These are phyloP conservation scores for Rapana venosa DNA, from an alignment of 2,888 invertebrate species.

Conservation along the genomic window DNA sequence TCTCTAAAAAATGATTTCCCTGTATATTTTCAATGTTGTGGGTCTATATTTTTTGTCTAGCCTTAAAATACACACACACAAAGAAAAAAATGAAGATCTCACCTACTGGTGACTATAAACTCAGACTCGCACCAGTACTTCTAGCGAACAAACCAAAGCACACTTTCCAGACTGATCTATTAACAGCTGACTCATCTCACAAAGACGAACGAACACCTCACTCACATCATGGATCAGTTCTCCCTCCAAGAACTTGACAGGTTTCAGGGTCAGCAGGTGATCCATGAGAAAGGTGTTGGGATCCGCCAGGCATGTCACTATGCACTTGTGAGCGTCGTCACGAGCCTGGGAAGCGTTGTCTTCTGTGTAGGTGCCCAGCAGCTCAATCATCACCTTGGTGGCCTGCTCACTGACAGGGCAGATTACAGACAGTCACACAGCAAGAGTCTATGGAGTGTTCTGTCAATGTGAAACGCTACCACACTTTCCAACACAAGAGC, in stretches of 20 bases:
- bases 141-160: neutral
- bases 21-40: no score
- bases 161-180: neutral
- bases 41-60: no score
- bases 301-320: constrained; percentile 95
- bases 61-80: no score
- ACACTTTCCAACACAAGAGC: no score
- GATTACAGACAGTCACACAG: neutral
- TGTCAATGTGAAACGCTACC: neutral
- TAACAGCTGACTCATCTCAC: neutral
- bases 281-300: constrained; percentile 97
- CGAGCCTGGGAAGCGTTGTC: constrained; percentile 97
- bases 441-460: neutral
- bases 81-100: no score
- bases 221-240: constrained; percentile 92
- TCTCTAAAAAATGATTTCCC: no score
- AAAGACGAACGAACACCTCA: constrained; percentile 26
- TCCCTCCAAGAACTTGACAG: constrained; percentile 95
- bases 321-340: constrained; percentile 93
- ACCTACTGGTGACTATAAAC: no score
- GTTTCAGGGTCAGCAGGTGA: constrained; percentile 93
- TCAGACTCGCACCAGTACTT: no score
- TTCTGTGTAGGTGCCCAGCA: constrained; percentile 96
- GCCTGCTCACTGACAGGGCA: constrained; percentile 86
- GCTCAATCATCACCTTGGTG: constrained; percentile 97